Evolutionary conservation across 2,113 vertebrate species (phyloP), one percentile per base, ranked within the genome.

Genomic region (Sterna hirundo): DNA sequence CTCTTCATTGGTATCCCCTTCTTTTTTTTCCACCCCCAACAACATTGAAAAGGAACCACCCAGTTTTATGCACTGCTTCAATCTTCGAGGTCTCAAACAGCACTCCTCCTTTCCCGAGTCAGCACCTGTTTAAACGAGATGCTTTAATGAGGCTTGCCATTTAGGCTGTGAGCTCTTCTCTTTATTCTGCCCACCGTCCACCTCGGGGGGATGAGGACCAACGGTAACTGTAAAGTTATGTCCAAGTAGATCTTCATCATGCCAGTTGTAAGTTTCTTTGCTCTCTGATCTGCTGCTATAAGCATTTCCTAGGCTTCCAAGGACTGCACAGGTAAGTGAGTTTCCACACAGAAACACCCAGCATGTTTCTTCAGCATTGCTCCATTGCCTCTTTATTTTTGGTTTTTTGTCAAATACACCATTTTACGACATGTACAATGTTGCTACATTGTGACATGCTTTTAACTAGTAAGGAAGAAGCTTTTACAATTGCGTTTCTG

Each of bases 401-500:
- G 17, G 11, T 47, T 91, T 94, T 88, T 90, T 80, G 81, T 90
- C 90, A 66, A 90, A 69, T 88, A 88, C 91, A 80, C 90, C 81
- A 38, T 87, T 81, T 90, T 93, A 52, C 22, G 15, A 87, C 72
- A 86, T 34, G n/a, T 42, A 60, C 38, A 25, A 71, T 64, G 52
- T 86, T 94, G 57, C 54, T 78, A 58, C 18, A 46, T 79, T 78
- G 80, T 72, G 93, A 84, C 84, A 95, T 76, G 93, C 97, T 97
- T 97, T 96, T 91, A 88, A 75, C 57, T 89, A 82, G 75, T 65
- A 91, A 90, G 86, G 95, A 86, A 88, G 76, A 71, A 60, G 75
- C 87, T 95, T 86, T 93, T 76, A 90, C 75, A 90, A 86, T 74
- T 64, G 78, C 0, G 0, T 74, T 93, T 97, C 92, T 96, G 97